Base-by-base conservation (phyloP, 2,113 vertebrate genomes). In the Pachypanchax playfairii region DNA sequence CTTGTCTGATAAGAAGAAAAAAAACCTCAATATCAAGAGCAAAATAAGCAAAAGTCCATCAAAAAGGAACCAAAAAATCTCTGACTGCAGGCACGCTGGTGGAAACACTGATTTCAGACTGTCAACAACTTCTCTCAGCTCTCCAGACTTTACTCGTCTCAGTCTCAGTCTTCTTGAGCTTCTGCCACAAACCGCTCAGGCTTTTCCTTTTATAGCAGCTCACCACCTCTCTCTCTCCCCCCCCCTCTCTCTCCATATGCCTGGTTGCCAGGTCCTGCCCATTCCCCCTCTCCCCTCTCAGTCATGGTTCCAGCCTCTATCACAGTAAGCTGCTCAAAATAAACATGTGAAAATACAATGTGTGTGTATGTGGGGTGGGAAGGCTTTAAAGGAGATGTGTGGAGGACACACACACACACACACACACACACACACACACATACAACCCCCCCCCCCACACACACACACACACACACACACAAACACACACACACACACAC, bases 161-260 rank as follows among this genome's bases (percentile, higher is more conserved):
- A 62, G 26, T 73, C 35, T 84, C 77, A 60, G 55, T 75, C 79
- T 44, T 71, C 44, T 65, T 52, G 73, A 76, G 54, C 64, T 62
- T 76, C 75, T 85, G 82, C 50, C 66, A 81, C 72, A 28, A 50
- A 77, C 64, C 68, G 83, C 75, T 75, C 73, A 62, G 43, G 65
- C 62, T 2, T 41, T 33, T 21, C 66, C 65, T 91, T 91, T 86
- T 93, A 92, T 91, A 90, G 79, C 53, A 48, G 57, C 74, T 72
- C 68, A 62, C 72, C 28, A 65, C 75, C 71, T 2, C 33, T 12
- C 33, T 11, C 33, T 11, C 79, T 70, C 80, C 57, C 68, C 49
- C 6, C 12, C 36, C 18, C 66, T 49, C 64, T 55, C 33, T 47
- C 49, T 17, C 20, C 48, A 31, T 31, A 33, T 9, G 25, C 17